These are phyloP conservation scores for Sycophila sp. DNA, from an alignment of 1,140 invertebrate genomes.

Conservation along the genomic window DNA sequence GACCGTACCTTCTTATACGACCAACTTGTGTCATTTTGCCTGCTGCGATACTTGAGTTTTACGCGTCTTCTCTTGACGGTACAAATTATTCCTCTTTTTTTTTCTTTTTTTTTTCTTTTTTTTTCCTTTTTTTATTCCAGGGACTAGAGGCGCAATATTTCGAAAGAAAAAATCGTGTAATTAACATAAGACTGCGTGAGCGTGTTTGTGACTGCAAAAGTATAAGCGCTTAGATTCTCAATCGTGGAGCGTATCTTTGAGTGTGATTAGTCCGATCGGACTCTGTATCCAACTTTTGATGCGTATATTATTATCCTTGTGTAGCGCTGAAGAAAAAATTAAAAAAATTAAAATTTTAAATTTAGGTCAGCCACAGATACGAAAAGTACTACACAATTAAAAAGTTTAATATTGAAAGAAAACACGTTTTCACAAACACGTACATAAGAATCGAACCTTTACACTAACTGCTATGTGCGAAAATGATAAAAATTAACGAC, in stretches of 20 bases:
- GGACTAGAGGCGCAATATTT: slow-evolving; percentile 29
- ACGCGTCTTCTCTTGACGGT: too few relatives aligned
- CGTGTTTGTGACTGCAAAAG: slow-evolving; percentile 8
- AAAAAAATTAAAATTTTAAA: slow-evolving; percentile 9
- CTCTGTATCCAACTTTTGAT: neutral
- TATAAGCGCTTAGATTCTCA: neutral
- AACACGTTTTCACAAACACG: slow-evolving; percentile 5
- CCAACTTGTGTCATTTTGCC: slow-evolving; percentile 5
- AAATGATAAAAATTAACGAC: neutral
- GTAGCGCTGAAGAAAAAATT: too few relatives aligned
- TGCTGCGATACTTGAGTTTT: too few relatives aligned
- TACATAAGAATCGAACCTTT: neutral
- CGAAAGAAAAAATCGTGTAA: slow-evolving; percentile 9
- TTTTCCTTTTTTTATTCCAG: neutral
- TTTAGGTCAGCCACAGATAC: neutral
- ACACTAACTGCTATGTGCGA: neutral
- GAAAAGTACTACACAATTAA: neutral
- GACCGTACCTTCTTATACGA: neutral
- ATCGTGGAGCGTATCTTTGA: neutral
- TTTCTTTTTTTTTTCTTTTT: neutral
- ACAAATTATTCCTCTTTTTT: too few relatives aligned
- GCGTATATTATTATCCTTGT: slow-evolving; percentile 13
- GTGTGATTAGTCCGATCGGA: neutral
- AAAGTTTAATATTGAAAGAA: neutral
- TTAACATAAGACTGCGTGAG: slow-evolving; percentile 33